A percentile compares a stretch with the other conserved stretches of the same genome.
Evolutionary conservation across 2,113 vertebrate species (phyloP).

Genomic region (Probosciger aterrimus): DNA sequence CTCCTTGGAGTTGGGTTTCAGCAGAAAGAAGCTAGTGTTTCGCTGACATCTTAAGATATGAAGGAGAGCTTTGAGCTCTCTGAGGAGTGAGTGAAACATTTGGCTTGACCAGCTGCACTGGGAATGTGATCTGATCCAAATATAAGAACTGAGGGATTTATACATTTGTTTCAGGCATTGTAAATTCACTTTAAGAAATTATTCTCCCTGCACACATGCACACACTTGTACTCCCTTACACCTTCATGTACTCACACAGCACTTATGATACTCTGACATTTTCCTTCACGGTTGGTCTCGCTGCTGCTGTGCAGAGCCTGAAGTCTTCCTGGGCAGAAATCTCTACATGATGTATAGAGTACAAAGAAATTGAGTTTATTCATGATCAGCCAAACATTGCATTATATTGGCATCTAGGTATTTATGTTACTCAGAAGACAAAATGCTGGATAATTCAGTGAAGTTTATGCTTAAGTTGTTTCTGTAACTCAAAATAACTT

Average conservation of each 20-base stretch:
- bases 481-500: neutral
- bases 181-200: conserved; percentile 50
- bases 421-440: neutral
- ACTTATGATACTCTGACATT: neutral
- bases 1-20: conserved; percentile 66
- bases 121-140: conserved; percentile 57
- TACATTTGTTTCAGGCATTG: neutral
- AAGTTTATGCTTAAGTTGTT: neutral
- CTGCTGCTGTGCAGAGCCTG: neutral
- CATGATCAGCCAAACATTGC: neutral
- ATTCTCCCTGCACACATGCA: neutral
- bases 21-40: conserved; percentile 68
- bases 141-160: conserved; percentile 29
- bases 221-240: neutral
- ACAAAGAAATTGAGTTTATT: neutral
- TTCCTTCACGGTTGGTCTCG: neutral
- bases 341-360: neutral
- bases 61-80: conserved; percentile 40
- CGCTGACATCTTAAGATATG: conserved; percentile 72
- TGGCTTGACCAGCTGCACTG: conserved; percentile 51
- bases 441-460: neutral
- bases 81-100: conserved; percentile 53
- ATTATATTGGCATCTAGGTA: neutral
- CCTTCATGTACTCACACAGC: neutral
- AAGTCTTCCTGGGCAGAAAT: neutral